These are phyloP conservation scores for Chironomus tepperi DNA, from an alignment of 1,140 invertebrate genomes.

Conservation along the genomic window DNA sequence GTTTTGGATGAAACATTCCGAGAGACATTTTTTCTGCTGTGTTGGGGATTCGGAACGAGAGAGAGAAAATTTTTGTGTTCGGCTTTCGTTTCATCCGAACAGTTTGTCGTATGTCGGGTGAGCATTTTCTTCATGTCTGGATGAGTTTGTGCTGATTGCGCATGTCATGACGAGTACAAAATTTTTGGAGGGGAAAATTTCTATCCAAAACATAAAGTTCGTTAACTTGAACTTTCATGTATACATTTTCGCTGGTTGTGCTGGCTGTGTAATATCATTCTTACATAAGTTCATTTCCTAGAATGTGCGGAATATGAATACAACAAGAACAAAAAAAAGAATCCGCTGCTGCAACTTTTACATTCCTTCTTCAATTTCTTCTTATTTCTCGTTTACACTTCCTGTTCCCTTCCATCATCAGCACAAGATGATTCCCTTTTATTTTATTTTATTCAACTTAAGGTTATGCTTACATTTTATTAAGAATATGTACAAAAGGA, in stretches of 20 bases:
- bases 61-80: not conserved
- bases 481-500: too few species aligned
- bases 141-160: not conserved
- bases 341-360: not conserved
- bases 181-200: slow-evolving; percentile 3
- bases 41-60: not conserved
- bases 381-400: too few species aligned
- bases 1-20: not conserved
- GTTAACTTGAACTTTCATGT: slow-evolving; percentile 19
- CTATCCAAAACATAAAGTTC: not conserved
- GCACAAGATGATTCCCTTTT: too few species aligned
- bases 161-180: not conserved
- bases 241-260: not conserved
- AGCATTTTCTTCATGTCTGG: not conserved
- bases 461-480: too few species aligned
- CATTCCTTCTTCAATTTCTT: not conserved
- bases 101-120: not conserved
- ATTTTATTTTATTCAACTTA: too few species aligned
- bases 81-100: not conserved
- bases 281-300: slow-evolving; percentile 3
- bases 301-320: not conserved
- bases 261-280: not conserved
- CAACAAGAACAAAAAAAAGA: too few species aligned
- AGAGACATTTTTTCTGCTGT: not conserved
- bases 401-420: too few species aligned